Conservation (phyloP, 92 coral and sea anemone species). For the Phenganax stokvisi region DNA sequence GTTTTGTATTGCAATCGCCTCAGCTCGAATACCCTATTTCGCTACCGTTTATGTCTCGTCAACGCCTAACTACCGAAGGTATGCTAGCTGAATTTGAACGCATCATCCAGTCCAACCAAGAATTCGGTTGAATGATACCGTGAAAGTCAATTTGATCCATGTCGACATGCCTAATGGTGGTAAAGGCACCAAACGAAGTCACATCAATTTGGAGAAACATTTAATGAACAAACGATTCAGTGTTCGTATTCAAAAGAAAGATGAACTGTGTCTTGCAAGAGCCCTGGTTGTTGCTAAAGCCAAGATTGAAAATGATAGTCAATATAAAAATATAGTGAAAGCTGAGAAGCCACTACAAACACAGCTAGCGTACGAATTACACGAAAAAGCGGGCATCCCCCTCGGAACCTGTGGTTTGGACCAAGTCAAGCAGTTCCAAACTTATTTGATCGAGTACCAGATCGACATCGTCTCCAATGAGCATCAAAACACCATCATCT, state of each 20-base stretch:
- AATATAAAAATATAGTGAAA: not conserved
- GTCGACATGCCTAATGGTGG: no score
- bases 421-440: not conserved
- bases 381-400: conserved; percentile 11
- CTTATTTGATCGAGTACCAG: not conserved
- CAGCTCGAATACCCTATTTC: not conserved
- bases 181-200: not conserved
- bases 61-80: not conserved
- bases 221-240: not conserved
- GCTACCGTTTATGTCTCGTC: not conserved
- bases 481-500: no score
- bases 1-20: not conserved
- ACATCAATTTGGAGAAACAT: not conserved
- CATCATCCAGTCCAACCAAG: not conserved
- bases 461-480: no score
- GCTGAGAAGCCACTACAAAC: not conserved
- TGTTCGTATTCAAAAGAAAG: conserved; percentile 16
- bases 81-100: not conserved
- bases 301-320: conserved; percentile 26
- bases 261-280: conserved; percentile 28
- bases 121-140: not conserved
- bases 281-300: conserved; percentile 37
- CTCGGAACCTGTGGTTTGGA: conserved; percentile 1
- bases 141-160: no score
- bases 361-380: not conserved